Percentiles rank a stretch among this genome's conserved stretches.
Conservation (phyloP, 2,888 invertebrate species). For the Diplolepis rosae region DNA sequence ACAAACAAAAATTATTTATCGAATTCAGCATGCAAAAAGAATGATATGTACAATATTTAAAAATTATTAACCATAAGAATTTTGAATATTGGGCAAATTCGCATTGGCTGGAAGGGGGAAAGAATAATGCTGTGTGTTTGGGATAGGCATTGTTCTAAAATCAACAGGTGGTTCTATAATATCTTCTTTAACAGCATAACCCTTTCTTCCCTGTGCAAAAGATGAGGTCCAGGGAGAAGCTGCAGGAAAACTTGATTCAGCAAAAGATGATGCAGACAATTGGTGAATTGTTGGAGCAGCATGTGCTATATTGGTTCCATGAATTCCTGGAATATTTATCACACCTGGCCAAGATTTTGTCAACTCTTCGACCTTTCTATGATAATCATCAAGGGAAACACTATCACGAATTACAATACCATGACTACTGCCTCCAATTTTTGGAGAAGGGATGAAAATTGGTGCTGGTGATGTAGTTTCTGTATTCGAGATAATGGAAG, state of each 20-base stretch:
- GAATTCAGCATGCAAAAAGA: not conserved
- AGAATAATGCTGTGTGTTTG: not conserved
- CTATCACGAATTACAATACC: conserved; percentile 62
- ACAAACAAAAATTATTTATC: not conserved
- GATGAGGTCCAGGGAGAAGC: not conserved
- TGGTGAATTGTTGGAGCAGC: conserved; percentile 27
- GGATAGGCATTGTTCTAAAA: conserved; percentile 32
- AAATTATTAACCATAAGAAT: not conserved
- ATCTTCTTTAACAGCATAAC: conserved; percentile 64
- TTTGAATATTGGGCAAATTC: conserved; percentile 22
- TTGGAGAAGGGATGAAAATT: conserved; percentile 1
- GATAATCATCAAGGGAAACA: conserved; percentile 62
- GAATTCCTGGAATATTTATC: conserved; percentile 32
- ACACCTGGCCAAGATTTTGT: conserved; percentile 63
- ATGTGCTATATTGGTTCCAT: conserved; percentile 16
- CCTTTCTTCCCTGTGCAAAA: conserved; percentile 41
- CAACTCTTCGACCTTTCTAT: conserved; percentile 61
- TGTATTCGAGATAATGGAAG: not conserved
- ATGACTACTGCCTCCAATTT: conserved; percentile 12
- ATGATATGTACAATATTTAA: too few species aligned
- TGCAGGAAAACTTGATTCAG: conserved; percentile 32
- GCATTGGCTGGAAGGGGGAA: conserved; percentile 1
- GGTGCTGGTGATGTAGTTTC: not conserved
- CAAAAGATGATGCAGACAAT: conserved; percentile 28
- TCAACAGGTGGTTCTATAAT: conserved; percentile 51